Percentiles rank a stretch among this genome's conserved stretches.
phyloP scores from a whole-genome alignment of 2,888 invertebrate species.

The Andrena camellia region DNA sequence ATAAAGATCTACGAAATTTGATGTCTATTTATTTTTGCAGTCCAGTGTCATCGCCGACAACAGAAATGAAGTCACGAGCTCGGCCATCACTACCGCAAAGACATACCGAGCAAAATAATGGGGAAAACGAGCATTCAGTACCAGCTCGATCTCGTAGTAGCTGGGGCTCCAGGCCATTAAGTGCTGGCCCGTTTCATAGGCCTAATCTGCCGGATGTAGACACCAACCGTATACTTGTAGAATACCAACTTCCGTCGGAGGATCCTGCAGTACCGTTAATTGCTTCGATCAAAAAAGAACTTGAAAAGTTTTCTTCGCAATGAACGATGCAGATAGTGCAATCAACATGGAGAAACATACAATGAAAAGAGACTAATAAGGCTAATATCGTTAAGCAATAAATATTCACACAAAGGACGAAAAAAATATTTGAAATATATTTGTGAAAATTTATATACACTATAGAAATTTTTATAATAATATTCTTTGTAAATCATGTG shows the following conservation, averaged over 20 bases:
- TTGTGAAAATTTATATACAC: conserved; percentile 36
- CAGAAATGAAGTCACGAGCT: conserved; percentile 72
- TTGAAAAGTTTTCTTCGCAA: conserved; percentile 77
- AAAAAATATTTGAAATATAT: conserved; percentile 10
- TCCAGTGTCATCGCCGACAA: conserved; percentile 73
- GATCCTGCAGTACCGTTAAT: conserved; percentile 94
- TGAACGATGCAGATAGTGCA: conserved; percentile 12
- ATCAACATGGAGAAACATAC: background rate
- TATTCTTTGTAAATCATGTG: background rate
- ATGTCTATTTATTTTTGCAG: conserved; percentile 59
- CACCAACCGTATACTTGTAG: conserved; percentile 87
- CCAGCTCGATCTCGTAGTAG: conserved; percentile 78
- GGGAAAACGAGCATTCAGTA: conserved; percentile 74
- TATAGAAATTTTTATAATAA: conserved; percentile 11
- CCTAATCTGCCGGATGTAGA: conserved; percentile 86
- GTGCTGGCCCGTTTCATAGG: conserved; percentile 89
- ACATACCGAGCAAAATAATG: conserved; percentile 68
- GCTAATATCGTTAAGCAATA: background rate
- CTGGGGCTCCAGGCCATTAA: conserved; percentile 87
- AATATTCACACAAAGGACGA: background rate
- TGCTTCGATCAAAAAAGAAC: conserved; percentile 93
- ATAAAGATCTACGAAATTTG: background rate
- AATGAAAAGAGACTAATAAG: background rate
- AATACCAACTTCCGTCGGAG: conserved; percentile 87
- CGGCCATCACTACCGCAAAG: conserved; percentile 74